A percentile compares a stretch with the other conserved stretches of the same genome.
Conservation (phyloP, 2,888 invertebrate genomes). For the Xestobium rufovillosum region DNA sequence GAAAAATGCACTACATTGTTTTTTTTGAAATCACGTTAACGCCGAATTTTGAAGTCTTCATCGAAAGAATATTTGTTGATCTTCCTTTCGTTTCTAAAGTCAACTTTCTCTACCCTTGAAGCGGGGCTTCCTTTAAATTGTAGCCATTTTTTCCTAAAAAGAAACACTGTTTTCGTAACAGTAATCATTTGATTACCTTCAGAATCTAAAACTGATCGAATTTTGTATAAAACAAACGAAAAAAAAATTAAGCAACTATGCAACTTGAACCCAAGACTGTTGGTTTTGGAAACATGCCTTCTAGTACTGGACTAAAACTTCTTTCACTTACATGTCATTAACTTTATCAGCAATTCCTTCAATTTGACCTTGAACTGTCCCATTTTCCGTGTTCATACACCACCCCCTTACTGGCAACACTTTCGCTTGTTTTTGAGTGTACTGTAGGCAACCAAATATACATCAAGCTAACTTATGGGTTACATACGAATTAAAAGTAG, state of each 20-base stretch:
- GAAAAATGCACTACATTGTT: too few relatives aligned
- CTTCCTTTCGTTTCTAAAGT: conserved; percentile 57
- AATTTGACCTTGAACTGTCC: conserved; percentile 60
- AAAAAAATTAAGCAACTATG: too few relatives aligned
- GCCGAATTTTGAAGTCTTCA: conserved; percentile 47
- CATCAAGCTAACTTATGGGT: too few relatives aligned
- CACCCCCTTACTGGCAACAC: conserved; percentile 60
- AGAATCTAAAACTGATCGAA: too few relatives aligned
- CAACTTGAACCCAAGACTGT: too few relatives aligned
- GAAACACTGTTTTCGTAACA: conserved; percentile 5
- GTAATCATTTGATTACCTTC: too few relatives aligned
- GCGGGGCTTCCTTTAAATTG: conserved; percentile 64
- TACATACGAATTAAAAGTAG: too few relatives aligned
- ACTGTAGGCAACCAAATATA: conserved; percentile 42
- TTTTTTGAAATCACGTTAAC: too few relatives aligned
- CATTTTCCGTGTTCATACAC: conserved; percentile 63
- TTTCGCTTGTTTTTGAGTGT: conserved; percentile 57
- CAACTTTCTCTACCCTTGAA: conserved; percentile 64
- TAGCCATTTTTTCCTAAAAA: conserved; percentile 52
- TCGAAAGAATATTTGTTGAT: conserved; percentile 48
- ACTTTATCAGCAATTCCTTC: conserved; percentile 56
- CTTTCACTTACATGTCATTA: conserved; percentile 54
- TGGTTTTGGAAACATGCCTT: too few relatives aligned
- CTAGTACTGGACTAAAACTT: too few relatives aligned
- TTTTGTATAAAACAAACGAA: too few relatives aligned